These are phyloP conservation scores for Hexactinellida sp. DNA, from an alignment of 37 sponge, comb jelly and placozoan genomes.

Conservation along the genomic window DNA sequence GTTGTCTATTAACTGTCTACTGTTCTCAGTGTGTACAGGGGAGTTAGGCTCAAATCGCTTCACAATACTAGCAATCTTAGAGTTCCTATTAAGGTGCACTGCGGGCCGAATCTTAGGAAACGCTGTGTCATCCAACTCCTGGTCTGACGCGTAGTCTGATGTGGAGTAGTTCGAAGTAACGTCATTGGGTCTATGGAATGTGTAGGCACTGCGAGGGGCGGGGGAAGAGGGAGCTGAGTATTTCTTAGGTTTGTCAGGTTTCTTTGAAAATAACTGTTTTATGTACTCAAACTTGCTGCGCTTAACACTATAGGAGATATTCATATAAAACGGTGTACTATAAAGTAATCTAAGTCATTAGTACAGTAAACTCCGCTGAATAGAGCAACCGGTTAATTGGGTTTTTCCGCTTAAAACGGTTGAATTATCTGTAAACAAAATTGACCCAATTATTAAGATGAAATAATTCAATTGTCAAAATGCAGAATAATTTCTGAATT, in stretches of 20 bases:
- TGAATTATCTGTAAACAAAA: no score
- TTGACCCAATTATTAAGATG: no score
- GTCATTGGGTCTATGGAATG: background rate
- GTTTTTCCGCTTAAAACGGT: no score
- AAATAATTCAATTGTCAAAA: no score
- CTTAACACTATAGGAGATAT: background rate
- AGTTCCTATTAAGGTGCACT: background rate
- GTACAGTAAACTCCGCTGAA: no score
- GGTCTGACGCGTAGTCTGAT: background rate
- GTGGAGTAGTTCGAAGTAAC: background rate
- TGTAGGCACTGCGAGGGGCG: background rate
- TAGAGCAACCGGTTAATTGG: no score
- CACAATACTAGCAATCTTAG: constrained; percentile 9
- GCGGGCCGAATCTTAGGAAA: background rate
- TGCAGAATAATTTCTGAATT: no score
- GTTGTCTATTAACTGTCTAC: no score
- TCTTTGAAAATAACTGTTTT: background rate
- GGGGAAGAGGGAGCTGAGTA: background rate
- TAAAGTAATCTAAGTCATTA: no score
- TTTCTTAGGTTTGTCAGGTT: constrained; percentile 1
- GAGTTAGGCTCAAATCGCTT: background rate
- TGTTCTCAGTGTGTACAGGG: no score
- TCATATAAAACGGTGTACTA: background rate
- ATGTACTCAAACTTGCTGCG: background rate
- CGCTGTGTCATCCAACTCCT: background rate